Conservation (phyloP, 2,888 invertebrate species). For the Clepsis dumicolana region DNA sequence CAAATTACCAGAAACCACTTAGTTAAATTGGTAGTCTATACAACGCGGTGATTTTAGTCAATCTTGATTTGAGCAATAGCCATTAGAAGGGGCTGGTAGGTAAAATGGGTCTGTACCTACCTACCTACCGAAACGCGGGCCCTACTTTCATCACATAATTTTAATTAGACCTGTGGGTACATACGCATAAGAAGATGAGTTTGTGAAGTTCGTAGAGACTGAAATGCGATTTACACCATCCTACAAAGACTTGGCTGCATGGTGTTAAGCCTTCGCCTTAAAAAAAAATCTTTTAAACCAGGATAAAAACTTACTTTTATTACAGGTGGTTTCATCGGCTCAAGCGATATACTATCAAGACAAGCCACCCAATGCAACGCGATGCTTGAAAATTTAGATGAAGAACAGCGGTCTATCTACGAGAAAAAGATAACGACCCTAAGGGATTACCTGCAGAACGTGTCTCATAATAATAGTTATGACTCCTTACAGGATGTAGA, state of each 20-base stretch:
- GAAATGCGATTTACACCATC: no score
- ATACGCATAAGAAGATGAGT: neutral
- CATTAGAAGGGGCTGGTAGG: slow-evolving; percentile 22
- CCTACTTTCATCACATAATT: slow-evolving; percentile 9
- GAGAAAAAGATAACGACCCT: slow-evolving; percentile 88
- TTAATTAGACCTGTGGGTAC: neutral
- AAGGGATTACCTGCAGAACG: slow-evolving; percentile 84
- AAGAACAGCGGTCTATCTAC: slow-evolving; percentile 88
- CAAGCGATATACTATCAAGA: slow-evolving; percentile 89
- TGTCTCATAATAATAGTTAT: slow-evolving; percentile 70
- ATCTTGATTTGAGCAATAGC: slow-evolving; percentile 20
- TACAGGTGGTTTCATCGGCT: slow-evolving; percentile 89
- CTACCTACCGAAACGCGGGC: neutral
- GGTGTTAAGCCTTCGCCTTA: no score
- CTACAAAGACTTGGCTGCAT: no score
- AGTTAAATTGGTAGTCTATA: slow-evolving; percentile 39
- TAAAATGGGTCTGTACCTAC: neutral
- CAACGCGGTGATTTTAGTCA: slow-evolving; percentile 34
- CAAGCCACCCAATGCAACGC: slow-evolving; percentile 87
- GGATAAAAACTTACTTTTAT: no score
- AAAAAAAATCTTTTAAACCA: no score
- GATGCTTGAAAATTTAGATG: slow-evolving; percentile 88
- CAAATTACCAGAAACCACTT: slow-evolving; percentile 41
- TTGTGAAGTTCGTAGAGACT: neutral
- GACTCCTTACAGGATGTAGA: slow-evolving; percentile 82